Evolutionary conservation across 2,888 invertebrate genomes (phyloP), one percentile per base, ranked within the genome.

Genomic region (Oligia fasciuncula): DNA sequence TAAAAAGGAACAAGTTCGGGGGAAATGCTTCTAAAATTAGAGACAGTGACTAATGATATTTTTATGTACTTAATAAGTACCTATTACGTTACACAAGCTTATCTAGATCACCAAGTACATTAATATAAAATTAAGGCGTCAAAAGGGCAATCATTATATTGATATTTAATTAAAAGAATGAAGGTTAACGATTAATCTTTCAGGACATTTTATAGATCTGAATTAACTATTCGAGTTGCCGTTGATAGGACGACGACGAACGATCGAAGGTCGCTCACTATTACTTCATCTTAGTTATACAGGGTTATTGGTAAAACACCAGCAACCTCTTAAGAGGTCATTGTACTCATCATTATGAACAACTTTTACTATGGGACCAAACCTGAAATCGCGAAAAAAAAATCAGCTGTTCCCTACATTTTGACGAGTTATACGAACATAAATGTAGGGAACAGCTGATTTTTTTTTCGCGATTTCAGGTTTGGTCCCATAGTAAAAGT

Each of bases 231-330:
- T 68, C 8, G 9, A 60, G n/a, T 13, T 46, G 57, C 65, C 17
- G 9, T 68, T 83, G 62, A 86, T 75, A 71, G 62, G 8, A 82
- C 57, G 1, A 35, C 23, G 17, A 40, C 40, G 40, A 19, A 77
- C 68, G 51, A 0, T 8, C 6, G 79, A 85, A 86, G 85, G 85
- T 68, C 73, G 23, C 6, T 40, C 1, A 87, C 87, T 77, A 79
- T 85, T 77, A 79, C 71, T 76, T 60, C 74, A 73, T 81, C 75
- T 67, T 29, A 29, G 29, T 29, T 29, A 29, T 29, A 29, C n/a
- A n/a, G n/a, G n/a, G n/a, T n/a, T n/a, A n/a, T n/a, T n/a, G n/a
- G n/a, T n/a, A n/a, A n/a, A n/a, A n/a, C n/a, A n/a, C n/a, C n/a
- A n/a, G n/a, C n/a, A n/a, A n/a, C n/a, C n/a, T n/a, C n/a, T n/a